Evolutionary conservation across 2,113 vertebrate genomes (phyloP), one percentile per base, ranked within the genome.

Genomic region (Pyrgilauda ruficollis): DNA sequence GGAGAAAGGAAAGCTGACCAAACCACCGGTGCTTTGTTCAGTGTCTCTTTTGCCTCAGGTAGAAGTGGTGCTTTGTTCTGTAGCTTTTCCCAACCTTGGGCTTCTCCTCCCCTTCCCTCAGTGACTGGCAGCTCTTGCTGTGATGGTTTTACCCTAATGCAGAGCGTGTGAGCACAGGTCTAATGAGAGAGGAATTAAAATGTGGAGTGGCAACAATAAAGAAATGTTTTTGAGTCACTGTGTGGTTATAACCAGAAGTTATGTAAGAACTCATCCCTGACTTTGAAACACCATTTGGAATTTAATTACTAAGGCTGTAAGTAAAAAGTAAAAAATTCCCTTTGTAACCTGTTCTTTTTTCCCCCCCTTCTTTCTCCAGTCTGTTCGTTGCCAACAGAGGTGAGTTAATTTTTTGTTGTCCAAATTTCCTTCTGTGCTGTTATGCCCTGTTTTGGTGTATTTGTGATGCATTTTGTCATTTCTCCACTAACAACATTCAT

Each of bases 341-440:
- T 84, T 67, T 77, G 26, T 96, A 97, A 96, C 82, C 5, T 58
- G 0, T 63, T 72, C 18, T 35, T 31, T 64, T 80, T 50, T 19
- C 35, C 6, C 13, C 20, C 72, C 82, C 58, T 90, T 91, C 47
- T 84, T 80, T 96, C 62, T 85, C 21, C 83, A 98, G 98, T 98
- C 67, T 98, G 98, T 93, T 98, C 98, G 0, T 97, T 98, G 96
- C 98, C 98, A 96, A 98, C 97, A 97, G 98, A 98, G 98, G 98
- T 98, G 93, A 98, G 98, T 98, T 77, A 26, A 80, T 81, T 87
- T 77, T 59, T 52, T 59, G 31, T 93, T 86, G 23, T 59, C n/a
- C 1, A 1, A 19, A 17, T 68, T 62, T 63, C 15, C 55, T 66
- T 63, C 37, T 69, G 28, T 41, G 5, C 24, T 39, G 0, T 31